Evolutionary conservation across 2,113 vertebrate genomes (phyloP).

Genomic region (Oryzias melastigma): DNA sequence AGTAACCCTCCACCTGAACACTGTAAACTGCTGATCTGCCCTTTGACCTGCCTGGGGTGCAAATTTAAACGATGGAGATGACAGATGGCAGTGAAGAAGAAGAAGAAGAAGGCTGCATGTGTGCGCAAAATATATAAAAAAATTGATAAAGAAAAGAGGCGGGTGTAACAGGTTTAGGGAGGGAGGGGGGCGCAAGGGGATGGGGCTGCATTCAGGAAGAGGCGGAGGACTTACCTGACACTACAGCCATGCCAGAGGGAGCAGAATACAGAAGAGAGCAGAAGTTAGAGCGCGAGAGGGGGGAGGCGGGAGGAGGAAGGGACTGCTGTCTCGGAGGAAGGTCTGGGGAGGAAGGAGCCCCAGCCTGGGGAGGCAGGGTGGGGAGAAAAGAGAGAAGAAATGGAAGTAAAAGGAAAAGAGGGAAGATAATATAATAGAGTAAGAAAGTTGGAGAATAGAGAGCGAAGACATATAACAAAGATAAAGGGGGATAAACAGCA

Average conservation of each 20-base stretch:
- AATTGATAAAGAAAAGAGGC: constrained; percentile 24
- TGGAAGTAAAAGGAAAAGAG: constrained; percentile 68
- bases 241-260: constrained; percentile 98
- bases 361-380: constrained; percentile 76
- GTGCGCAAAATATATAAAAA: background rate
- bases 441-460: constrained; percentile 56
- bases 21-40: constrained; percentile 40
- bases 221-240: constrained; percentile 93
- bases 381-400: constrained; percentile 83
- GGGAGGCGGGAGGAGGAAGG: constrained; percentile 89
- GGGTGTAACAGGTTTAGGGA: constrained; percentile 28
- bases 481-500: constrained; percentile 37
- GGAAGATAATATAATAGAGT: constrained; percentile 35
- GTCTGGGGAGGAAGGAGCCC: constrained; percentile 77
- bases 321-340: constrained; percentile 95
- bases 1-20: constrained; percentile 49
- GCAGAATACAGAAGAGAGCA: constrained; percentile 99
- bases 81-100: constrained; percentile 37
- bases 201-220: constrained; percentile 66
- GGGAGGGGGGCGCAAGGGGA: constrained; percentile 7
- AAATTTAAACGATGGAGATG: constrained; percentile 50
- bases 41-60: constrained; percentile 45
- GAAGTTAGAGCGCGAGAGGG: constrained; percentile 97
- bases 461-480: constrained; percentile 12
- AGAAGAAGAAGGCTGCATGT: constrained; percentile 34